These are phyloP conservation scores for Notiomystis cincta DNA, from an alignment of 2,113 vertebrate genomes.

Conservation along the genomic window DNA sequence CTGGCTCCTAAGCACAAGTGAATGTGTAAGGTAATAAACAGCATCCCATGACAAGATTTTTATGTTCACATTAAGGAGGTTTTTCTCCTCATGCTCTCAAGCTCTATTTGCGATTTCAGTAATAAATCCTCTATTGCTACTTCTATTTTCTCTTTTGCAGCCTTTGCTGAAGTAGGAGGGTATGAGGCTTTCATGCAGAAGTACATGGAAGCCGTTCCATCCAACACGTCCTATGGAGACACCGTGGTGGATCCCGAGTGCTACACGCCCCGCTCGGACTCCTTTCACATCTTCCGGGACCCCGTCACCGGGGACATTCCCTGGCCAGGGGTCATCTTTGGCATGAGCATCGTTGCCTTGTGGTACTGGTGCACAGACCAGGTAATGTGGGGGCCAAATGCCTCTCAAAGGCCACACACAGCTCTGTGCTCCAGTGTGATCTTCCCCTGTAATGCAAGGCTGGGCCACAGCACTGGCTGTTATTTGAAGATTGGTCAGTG, in stretches of 20 bases:
- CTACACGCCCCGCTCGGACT: constrained; percentile 80
- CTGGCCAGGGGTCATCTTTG: constrained; percentile 90
- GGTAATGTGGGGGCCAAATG: constrained; percentile 63
- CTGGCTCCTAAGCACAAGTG: not conserved
- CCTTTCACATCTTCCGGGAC: constrained; percentile 91
- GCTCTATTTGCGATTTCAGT: not conserved
- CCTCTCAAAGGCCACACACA: not conserved
- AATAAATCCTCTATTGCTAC: not conserved
- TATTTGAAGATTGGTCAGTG: not conserved
- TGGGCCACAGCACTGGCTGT: not conserved
- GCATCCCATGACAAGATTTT: not conserved
- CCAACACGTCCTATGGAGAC: not conserved
- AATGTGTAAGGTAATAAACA: not conserved
- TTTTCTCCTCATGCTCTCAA: not conserved
- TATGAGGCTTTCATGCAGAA: constrained; percentile 77
- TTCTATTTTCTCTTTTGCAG: constrained; percentile 62
- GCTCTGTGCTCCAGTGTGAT: not conserved
- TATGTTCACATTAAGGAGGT: not conserved
- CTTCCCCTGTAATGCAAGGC: not conserved
- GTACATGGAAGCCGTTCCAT: constrained; percentile 86
- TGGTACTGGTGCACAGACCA: constrained; percentile 99
- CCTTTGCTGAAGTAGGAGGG: constrained; percentile 84
- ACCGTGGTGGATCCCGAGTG: constrained; percentile 42
- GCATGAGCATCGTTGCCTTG: constrained; percentile 80
- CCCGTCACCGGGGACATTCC: constrained; percentile 83